Percentiles rank a stretch among this genome's conserved stretches.
These are phyloP conservation scores for Setipinna tenuifilis DNA, from an alignment of 2,797 vertebrate genomes.

Conservation along the genomic window DNA sequence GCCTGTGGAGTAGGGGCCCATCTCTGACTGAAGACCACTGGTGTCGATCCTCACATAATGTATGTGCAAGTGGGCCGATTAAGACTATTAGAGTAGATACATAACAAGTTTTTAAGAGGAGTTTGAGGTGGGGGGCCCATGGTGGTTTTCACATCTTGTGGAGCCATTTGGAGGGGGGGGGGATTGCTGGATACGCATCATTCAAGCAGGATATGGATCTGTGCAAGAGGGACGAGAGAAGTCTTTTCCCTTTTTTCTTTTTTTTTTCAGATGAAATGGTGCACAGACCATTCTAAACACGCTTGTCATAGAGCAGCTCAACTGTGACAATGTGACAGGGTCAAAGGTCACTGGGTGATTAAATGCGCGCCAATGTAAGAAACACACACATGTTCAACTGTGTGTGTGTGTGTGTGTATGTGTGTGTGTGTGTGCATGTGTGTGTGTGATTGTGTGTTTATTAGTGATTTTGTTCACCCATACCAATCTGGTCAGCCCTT, in stretches of 20 bases:
- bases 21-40: no score
- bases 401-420: background rate
- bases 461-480: conserved; percentile 28
- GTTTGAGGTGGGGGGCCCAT: background rate
- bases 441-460: conserved; percentile 17
- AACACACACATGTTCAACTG: no score
- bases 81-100: no score
- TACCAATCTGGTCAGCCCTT: background rate
- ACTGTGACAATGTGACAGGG: background rate
- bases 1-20: background rate
- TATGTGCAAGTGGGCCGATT: no score
- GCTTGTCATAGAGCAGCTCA: background rate
- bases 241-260: background rate
- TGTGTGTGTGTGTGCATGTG: background rate
- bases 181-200: background rate
- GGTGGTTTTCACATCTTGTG: background rate
- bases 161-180: background rate
- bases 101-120: background rate
- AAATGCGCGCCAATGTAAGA: no score
- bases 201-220: background rate
- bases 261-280: background rate
- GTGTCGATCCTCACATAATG: no score
- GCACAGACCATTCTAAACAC: background rate
- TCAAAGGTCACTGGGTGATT: background rate
- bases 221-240: background rate